Percentiles rank a stretch among this genome's conserved stretches.
Conservation (phyloP, 2,888 invertebrate species). For the Teleogryllus oceanicus region DNA sequence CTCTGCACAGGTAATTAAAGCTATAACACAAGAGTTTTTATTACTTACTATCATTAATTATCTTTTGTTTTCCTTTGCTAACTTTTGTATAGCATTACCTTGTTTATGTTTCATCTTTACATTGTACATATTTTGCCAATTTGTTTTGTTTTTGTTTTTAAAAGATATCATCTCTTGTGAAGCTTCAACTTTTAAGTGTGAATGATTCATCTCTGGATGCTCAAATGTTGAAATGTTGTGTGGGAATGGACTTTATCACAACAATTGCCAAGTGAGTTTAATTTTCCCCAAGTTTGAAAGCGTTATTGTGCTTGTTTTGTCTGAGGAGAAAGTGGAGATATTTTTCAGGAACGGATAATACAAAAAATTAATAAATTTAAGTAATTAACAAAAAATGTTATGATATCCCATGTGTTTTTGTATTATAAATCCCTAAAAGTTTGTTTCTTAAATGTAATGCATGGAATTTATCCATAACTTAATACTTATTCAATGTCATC, state of each 20-base stretch:
- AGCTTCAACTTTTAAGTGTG: conserved; percentile 70
- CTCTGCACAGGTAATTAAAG: conserved; percentile 62
- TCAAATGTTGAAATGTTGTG: conserved; percentile 82
- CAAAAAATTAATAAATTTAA: background rate
- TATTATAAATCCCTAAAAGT: background rate
- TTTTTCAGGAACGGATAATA: too few species aligned
- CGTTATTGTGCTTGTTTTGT: too few species aligned
- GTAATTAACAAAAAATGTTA: background rate
- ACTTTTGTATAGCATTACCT: background rate
- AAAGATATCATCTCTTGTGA: conserved; percentile 76
- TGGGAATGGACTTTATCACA: conserved; percentile 75
- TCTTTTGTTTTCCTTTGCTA: background rate
- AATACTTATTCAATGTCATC: background rate
- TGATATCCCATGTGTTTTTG: background rate
- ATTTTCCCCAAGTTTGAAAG: too few species aligned
- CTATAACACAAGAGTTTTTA: conserved; percentile 24
- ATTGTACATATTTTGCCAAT: background rate
- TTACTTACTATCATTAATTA: conserved; percentile 12
- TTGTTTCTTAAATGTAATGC: background rate
- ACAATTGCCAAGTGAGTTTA: conserved; percentile 62
- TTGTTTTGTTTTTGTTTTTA: conserved; percentile 34
- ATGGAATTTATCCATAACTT: background rate
- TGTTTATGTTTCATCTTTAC: conserved; percentile 34
- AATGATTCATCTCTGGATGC: conserved; percentile 71
- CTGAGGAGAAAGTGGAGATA: too few species aligned